These are phyloP conservation scores for Hippocampus comes DNA, from an alignment of 2,113 vertebrate genomes.

Conservation along the genomic window DNA sequence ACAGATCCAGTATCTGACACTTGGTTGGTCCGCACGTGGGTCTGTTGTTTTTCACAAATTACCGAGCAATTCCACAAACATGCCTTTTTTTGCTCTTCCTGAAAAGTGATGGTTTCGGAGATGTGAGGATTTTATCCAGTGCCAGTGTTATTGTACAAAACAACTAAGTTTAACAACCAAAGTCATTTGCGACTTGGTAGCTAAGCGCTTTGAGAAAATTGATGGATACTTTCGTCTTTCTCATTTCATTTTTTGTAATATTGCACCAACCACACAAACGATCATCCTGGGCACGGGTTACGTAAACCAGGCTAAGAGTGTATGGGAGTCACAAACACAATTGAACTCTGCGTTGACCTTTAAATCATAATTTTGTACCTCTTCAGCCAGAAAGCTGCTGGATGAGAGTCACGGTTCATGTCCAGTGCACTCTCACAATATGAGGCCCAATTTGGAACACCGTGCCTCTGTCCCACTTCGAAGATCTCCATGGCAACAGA, in stretches of 20 bases:
- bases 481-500: slow-evolving; percentile 54
- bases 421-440: slow-evolving; percentile 31
- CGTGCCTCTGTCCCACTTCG: slow-evolving; percentile 18
- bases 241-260: not conserved
- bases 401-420: slow-evolving; percentile 36
- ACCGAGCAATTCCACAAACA: too few species aligned
- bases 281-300: not conserved
- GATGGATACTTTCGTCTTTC: not conserved
- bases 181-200: too few species aligned
- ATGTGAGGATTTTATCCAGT: not conserved
- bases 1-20: not conserved
- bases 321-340: slow-evolving; percentile 1
- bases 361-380: slow-evolving; percentile 16
- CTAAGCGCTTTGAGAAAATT: too few species aligned
- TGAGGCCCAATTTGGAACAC: slow-evolving; percentile 24
- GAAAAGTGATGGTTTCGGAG: too few species aligned
- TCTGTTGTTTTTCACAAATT: too few species aligned
- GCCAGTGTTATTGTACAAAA: not conserved
- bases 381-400: slow-evolving; percentile 21
- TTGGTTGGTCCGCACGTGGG: too few species aligned
- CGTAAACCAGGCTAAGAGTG: slow-evolving; percentile 11
- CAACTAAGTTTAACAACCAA: not conserved
- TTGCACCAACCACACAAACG: not conserved
- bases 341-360: slow-evolving; percentile 15
- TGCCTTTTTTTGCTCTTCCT: too few species aligned